These are phyloP conservation scores for Sphenodon punctatus DNA, from an alignment of 2,797 vertebrate genomes.

Conservation along the genomic window DNA sequence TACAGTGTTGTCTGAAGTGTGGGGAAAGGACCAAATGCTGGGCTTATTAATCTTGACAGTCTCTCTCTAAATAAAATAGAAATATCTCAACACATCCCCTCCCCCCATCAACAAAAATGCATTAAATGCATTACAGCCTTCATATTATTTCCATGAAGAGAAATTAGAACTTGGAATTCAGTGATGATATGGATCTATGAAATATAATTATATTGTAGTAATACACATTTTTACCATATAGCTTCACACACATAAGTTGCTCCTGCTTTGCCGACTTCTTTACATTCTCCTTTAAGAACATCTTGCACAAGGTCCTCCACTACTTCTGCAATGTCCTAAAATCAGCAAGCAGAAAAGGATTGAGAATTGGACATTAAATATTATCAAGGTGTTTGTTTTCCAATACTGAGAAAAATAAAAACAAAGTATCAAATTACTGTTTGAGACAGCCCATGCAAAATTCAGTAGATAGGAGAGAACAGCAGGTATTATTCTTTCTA, in stretches of 20 bases:
- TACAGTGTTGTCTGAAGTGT: rapidly evolving
- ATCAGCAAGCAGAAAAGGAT: neutral
- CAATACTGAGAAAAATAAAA: neutral
- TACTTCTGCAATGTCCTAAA: constrained; percentile 83
- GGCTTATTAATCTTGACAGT: neutral
- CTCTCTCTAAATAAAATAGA: neutral
- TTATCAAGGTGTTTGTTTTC: neutral
- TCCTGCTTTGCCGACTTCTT: constrained; percentile 73
- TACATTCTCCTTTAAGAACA: constrained; percentile 77
- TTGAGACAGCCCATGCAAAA: neutral
- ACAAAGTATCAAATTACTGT: neutral
- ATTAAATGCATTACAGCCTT: neutral
- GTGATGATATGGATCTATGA: neutral
- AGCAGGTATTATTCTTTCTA: too few relatives aligned
- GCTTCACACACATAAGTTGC: constrained; percentile 77
- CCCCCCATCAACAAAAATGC: neutral
- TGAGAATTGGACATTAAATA: neutral
- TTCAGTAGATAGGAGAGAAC: neutral
- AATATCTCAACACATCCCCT: neutral
- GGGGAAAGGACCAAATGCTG: neutral
- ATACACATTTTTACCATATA: constrained; percentile 75
- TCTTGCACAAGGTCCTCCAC: constrained; percentile 85
- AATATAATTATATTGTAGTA: neutral
- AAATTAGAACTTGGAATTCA: neutral
- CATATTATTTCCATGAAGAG: neutral